phyloP scores from a whole-genome alignment of 2,797 vertebrate genomes.

The Microctenopoma lineatum region DNA sequence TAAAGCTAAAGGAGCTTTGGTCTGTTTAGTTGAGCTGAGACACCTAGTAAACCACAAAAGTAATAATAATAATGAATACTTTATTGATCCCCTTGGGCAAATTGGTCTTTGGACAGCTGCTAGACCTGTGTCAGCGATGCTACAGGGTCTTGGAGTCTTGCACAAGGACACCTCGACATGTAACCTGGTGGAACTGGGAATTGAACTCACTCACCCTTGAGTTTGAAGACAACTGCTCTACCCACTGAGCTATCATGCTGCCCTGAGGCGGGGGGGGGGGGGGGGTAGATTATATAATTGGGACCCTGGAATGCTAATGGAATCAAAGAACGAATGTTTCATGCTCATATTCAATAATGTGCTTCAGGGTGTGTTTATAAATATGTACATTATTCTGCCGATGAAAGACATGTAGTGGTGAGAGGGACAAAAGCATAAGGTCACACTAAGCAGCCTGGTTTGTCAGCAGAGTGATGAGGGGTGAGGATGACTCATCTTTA shows the following conservation, averaged over 20 bases:
- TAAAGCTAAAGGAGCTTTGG: conserved; percentile 20
- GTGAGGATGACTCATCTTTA: conserved; percentile 18
- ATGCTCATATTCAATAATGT: conserved; percentile 35
- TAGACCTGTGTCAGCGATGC: no score
- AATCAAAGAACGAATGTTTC: conserved; percentile 34
- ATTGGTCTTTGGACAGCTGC: no score
- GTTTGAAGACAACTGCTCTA: no score
- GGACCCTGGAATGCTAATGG: conserved; percentile 26
- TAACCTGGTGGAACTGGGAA: no score
- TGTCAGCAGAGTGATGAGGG: not conserved
- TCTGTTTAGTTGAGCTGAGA: not conserved
- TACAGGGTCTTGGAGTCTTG: no score
- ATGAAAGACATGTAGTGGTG: conserved; percentile 5
- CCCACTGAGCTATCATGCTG: no score
- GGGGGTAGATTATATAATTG: not conserved
- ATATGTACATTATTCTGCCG: conserved; percentile 1
- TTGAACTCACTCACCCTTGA: no score
- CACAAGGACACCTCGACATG: no score
- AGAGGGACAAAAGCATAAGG: not conserved
- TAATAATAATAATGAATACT: not conserved
- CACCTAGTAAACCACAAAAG: conserved; percentile 43
- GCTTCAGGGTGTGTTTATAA: not conserved
- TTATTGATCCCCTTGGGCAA: no score
- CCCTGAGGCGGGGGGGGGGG: not conserved
- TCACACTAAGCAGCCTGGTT: conserved; percentile 3